phyloP scores from a whole-genome alignment of 2,113 vertebrate genomes.

The Oenanthe oenanthe region DNA sequence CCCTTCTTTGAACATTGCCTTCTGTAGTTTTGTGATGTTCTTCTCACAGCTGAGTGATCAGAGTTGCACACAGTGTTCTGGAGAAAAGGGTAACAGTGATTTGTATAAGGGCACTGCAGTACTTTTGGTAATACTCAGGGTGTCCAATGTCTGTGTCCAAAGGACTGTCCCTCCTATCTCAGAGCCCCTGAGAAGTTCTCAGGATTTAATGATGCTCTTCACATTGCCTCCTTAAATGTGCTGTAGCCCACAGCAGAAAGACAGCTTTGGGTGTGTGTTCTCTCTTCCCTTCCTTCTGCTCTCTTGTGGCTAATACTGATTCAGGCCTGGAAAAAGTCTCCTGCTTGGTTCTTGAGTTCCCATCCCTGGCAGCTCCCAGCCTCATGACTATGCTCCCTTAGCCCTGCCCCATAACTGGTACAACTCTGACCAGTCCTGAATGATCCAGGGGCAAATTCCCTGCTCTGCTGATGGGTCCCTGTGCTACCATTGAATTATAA shows the following conservation, averaged over 20 bases:
- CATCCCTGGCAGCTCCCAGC: neutral
- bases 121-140: neutral
- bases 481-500: neutral
- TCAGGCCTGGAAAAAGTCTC: neutral
- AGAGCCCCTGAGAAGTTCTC: neutral
- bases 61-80: neutral
- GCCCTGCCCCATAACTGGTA: neutral
- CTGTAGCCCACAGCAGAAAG: neutral
- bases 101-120: neutral
- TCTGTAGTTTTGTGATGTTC: neutral
- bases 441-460: neutral
- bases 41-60: neutral
- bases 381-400: neutral
- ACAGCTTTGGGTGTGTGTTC: neutral
- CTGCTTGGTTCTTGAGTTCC: neutral
- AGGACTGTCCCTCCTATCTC: neutral
- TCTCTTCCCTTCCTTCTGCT: neutral
- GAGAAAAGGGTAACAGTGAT: neutral
- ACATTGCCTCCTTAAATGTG: neutral
- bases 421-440: neutral
- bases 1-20: neutral
- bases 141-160: neutral
- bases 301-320: neutral
- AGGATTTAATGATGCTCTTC: neutral
- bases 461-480: neutral